Percentiles rank a stretch among this genome's conserved stretches.
Conservation (phyloP, 2,888 invertebrate species). For the Pseudolycoriella hygida region DNA sequence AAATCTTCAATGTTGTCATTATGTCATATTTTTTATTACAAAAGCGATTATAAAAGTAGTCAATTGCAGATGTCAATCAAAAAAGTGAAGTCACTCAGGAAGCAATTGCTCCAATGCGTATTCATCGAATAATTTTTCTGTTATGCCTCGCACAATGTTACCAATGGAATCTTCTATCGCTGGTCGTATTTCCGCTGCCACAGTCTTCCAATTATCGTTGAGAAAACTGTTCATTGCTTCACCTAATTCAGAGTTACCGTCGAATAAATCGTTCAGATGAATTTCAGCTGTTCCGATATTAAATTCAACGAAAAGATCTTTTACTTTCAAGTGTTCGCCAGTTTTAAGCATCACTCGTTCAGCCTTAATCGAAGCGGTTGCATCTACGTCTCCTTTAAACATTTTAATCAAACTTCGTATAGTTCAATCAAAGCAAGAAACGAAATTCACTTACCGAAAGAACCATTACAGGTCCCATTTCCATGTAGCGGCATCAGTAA, state of each 20-base stretch:
- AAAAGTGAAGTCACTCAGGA: conserved; percentile 21
- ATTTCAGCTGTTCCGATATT: conserved; percentile 44
- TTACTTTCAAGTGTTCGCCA: conserved; percentile 39
- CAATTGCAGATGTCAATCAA: no score
- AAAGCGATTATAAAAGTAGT: no score
- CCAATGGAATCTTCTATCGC: conserved; percentile 46
- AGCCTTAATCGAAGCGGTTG: conserved; percentile 38
- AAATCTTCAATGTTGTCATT: no score
- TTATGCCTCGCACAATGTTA: conserved; percentile 36
- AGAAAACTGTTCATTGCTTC: conserved; percentile 56
- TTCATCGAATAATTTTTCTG: conserved; percentile 39
- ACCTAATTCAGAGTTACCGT: conserved; percentile 49
- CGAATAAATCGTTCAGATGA: conserved; percentile 51
- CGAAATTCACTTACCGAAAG: conserved; percentile 40
- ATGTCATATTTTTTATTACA: no score
- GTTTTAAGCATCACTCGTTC: conserved; percentile 33
- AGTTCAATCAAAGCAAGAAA: not conserved
- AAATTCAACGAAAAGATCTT: conserved; percentile 46
- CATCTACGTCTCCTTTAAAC: conserved; percentile 45
- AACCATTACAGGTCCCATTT: conserved; percentile 44
- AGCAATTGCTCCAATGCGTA: conserved; percentile 37
- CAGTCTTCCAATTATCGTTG: conserved; percentile 58
- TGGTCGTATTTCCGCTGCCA: conserved; percentile 51
- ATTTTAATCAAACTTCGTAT: conserved; percentile 1
- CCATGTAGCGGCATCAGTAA: conserved; percentile 58